phyloP scores from a whole-genome alignment of 2,888 invertebrate species.

The Pyrochroa serraticornis region DNA sequence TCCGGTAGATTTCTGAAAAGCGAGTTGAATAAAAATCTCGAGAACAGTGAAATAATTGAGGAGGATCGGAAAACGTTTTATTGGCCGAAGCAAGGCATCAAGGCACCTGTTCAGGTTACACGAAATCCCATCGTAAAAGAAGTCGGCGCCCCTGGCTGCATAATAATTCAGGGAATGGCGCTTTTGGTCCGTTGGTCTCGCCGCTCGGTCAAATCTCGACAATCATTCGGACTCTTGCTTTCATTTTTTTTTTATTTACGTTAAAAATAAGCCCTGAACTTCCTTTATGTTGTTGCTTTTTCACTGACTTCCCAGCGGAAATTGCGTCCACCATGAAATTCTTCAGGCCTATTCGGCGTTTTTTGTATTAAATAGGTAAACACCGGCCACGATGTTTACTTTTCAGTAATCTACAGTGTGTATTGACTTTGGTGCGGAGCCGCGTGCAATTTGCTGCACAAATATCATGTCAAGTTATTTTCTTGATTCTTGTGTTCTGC shows the following conservation, averaged over 20 bases:
- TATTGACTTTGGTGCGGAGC: too few species aligned
- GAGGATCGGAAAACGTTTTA: too few species aligned
- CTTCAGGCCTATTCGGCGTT: background rate
- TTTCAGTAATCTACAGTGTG: slow-evolving; percentile 6
- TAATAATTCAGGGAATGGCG: slow-evolving; percentile 10
- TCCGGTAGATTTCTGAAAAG: too few species aligned
- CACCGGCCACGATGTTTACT: slow-evolving; percentile 8
- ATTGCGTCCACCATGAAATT: slow-evolving; percentile 6
- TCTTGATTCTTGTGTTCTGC: too few species aligned
- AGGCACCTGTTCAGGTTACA: slow-evolving; percentile 10
- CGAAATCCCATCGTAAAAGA: slow-evolving; percentile 5
- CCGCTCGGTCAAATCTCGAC: slow-evolving; percentile 10
- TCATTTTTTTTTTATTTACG: slow-evolving; percentile 16
- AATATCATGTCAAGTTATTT: too few species aligned
- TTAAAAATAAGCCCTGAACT: slow-evolving; percentile 9
- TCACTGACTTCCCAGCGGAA: slow-evolving; percentile 9
- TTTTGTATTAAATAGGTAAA: slow-evolving; percentile 6
- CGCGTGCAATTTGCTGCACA: too few species aligned
- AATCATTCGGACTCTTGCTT: slow-evolving; percentile 7
- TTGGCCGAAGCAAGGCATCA: too few species aligned
- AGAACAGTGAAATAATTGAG: background rate
- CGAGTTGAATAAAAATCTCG: slow-evolving; percentile 2
- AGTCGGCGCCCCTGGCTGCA: slow-evolving; percentile 13
- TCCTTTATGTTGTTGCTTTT: slow-evolving; percentile 11
- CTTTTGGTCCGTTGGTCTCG: slow-evolving; percentile 14